Evolutionary conservation across 2,797 vertebrate genomes (phyloP).

Genomic region (Thalassophryne amazonica): DNA sequence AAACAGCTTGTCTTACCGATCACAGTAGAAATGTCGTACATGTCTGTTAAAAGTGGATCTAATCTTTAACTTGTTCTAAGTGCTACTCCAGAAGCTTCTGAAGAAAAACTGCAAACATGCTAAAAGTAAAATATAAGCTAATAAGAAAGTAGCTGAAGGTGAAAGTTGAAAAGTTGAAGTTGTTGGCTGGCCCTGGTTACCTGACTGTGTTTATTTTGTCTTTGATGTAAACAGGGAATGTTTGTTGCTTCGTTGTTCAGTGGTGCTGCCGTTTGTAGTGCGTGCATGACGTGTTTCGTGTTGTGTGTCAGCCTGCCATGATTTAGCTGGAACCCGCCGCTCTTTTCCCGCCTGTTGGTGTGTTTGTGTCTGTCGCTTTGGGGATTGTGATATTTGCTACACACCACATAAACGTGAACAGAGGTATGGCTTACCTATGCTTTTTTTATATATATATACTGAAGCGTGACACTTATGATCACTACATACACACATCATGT

Average conservation of each 20-base stretch:
- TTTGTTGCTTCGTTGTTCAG: slow-evolving; percentile 54
- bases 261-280: slow-evolving; percentile 59
- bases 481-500: too few relatives aligned
- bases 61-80: slow-evolving; percentile 12
- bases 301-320: slow-evolving; percentile 37
- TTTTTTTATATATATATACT: too few relatives aligned
- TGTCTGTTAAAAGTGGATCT: background rate
- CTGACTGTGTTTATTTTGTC: slow-evolving; percentile 33
- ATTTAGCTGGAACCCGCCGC: slow-evolving; percentile 22
- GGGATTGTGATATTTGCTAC: background rate
- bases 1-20: background rate
- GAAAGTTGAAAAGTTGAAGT: slow-evolving; percentile 19
- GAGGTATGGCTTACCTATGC: slow-evolving; percentile 5
- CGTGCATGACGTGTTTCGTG: slow-evolving; percentile 54
- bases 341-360: too few relatives aligned
- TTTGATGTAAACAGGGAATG: slow-evolving; percentile 19
- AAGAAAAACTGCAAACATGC: background rate
- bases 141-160: slow-evolving; percentile 21
- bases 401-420: slow-evolving; percentile 9
- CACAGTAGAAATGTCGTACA: background rate
- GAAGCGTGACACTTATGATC: too few relatives aligned
- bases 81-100: slow-evolving; percentile 45
- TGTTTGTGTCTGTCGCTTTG: slow-evolving; percentile 11
- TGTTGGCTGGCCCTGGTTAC: slow-evolving; percentile 41
- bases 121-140: slow-evolving; percentile 21